Conservation (phyloP, 2,113 vertebrate species). For the Podarcis raffonei region DNA sequence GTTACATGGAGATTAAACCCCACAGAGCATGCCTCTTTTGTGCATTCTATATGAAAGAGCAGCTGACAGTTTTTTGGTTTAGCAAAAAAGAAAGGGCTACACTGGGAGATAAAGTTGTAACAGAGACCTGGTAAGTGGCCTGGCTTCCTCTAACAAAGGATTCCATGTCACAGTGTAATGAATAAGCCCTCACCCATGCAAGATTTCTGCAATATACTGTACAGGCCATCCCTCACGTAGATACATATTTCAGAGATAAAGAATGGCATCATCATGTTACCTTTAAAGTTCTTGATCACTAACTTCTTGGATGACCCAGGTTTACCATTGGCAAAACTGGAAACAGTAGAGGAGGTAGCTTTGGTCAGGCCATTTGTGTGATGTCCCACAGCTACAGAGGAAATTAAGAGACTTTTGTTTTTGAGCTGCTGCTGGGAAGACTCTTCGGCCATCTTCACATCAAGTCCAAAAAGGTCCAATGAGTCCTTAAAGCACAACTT, state of each 20-base stretch:
- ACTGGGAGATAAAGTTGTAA: background rate
- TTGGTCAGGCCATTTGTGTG: constrained; percentile 96
- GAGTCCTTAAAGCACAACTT: constrained; percentile 95
- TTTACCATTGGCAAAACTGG: constrained; percentile 94
- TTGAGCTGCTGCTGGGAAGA: constrained; percentile 82
- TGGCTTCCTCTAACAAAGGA: background rate
- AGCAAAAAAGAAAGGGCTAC: background rate
- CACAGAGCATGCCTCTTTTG: too few relatives aligned
- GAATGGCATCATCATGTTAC: constrained; percentile 74
- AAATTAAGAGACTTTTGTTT: constrained; percentile 90
- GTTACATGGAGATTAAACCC: background rate
- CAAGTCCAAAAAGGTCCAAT: constrained; percentile 94
- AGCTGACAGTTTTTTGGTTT: background rate
- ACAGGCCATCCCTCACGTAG: background rate
- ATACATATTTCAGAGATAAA: background rate
- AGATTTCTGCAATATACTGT: background rate
- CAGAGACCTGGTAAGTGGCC: background rate
- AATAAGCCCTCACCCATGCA: background rate
- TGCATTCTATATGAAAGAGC: background rate
- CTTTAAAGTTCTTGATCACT: constrained; percentile 99
- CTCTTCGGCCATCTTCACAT: constrained; percentile 99
- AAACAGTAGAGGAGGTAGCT: constrained; percentile 82
- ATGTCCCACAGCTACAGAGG: constrained; percentile 86
- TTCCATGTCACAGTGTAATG: background rate
- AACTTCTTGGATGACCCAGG: constrained; percentile 99